Conservation (phyloP, 2,113 vertebrate genomes). For the Bos indicus region DNA sequence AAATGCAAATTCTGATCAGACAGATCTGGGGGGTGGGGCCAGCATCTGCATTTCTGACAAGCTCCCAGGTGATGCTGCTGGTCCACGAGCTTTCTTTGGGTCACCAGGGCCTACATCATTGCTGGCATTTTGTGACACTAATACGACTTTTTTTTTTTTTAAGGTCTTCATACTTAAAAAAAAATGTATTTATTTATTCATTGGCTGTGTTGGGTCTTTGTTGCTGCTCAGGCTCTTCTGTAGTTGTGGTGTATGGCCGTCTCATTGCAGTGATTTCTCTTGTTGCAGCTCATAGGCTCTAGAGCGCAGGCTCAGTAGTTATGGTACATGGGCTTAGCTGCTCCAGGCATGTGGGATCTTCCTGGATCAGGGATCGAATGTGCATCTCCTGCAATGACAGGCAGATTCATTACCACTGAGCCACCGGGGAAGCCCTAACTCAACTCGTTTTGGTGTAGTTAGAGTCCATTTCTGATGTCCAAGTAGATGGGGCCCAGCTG, state of each 20-base stretch:
- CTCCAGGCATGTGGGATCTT: neutral
- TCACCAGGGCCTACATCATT: accelerated
- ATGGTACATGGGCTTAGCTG: neutral
- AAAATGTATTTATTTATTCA: neutral
- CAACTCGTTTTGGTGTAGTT: neutral
- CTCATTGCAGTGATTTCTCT: neutral
- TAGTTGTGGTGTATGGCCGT: accelerated
- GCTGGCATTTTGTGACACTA: neutral
- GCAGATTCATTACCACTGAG: neutral
- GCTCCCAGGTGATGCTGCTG: neutral
- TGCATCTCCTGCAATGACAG: neutral
- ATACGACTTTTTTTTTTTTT: neutral
- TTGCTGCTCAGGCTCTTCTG: neutral
- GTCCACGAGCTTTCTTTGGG: too few relatives aligned
- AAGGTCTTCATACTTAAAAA: neutral
- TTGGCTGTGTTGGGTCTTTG: neutral
- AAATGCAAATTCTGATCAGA: neutral
- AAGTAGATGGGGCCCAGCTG: neutral
- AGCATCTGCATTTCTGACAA: neutral
- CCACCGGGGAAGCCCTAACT: neutral
- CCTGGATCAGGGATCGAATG: neutral
- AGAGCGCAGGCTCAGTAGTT: neutral
- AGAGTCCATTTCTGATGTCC: neutral
- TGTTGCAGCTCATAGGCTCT: neutral
- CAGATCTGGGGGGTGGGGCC: too few relatives aligned